Base-by-base conservation (phyloP, 2,797 vertebrate species). In the Anguilla megastoma region DNA sequence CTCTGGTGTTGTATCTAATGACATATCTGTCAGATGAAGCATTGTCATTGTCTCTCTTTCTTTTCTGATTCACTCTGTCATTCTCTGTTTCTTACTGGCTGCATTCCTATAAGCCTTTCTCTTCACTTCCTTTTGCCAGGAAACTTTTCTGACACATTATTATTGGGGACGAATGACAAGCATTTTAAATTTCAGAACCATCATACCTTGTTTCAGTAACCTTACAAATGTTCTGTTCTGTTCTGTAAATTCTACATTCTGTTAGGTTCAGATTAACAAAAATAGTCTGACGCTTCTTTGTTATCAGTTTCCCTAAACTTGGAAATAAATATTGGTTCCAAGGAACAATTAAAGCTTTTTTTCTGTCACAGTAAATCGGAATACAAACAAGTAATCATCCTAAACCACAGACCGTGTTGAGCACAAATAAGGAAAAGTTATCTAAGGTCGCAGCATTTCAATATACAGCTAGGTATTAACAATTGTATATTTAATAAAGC, bases 211-310 rank as follows among this genome's bases (percentile, higher is more conserved):
- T 76, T 60, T 76, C 69, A 85, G 27, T 79, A 85, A 48, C 69
- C n/a, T 82, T 56, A 30, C 30, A 83, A 69, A 27, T 79, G 58
- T n/a, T 33, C n/a, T 85, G 87, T 88, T 85, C 48, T 84, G 83
- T 85, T 33, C 21, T 85, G 27, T 79, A 85, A 85, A 79, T 88
- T 52, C 52, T 56, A 85, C 24, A 63, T 50, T 83, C 27, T 41
- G 2, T 50, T 7, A 63, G 56, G 63, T 87, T 41, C 63, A 87
- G 52, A 21, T 27, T 18, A 56, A 83, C 82, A 66, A 74, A 84
- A 41, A 88, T 76, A 27, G 87, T 12, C 48, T 74, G 50, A 33
- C 8, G 7, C 33, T 56, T 85, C n/a, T 83, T 74, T 74, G 54
- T 74, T 21, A 54, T 84, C 52, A 48, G 66, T 71, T 88, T 84